Percentiles rank a stretch among this genome's conserved stretches.
Conservation (phyloP, 2,113 vertebrate genomes). For the Manacus vitellinus region DNA sequence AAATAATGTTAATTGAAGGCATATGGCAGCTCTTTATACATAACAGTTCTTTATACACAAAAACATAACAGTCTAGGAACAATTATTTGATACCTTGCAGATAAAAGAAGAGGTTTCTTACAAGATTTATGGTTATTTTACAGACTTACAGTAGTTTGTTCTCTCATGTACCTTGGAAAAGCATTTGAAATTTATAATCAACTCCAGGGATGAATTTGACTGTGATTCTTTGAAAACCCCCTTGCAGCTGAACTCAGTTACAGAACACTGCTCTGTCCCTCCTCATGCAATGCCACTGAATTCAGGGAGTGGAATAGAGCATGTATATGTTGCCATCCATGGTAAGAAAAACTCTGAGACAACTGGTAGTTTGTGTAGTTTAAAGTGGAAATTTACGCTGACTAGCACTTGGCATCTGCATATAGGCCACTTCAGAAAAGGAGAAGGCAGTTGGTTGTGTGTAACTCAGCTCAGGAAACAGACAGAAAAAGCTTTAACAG, state of each 20-base stretch:
- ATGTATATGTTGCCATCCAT: neutral
- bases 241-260: neutral
- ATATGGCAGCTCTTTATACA: neutral
- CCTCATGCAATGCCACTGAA: neutral
- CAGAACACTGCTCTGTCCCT: neutral
- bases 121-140: neutral
- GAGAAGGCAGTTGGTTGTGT: neutral
- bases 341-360: neutral
- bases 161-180: neutral
- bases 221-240: neutral
- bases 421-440: neutral
- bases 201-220: neutral
- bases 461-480: neutral
- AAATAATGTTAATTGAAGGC: neutral
- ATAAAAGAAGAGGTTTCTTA: neutral
- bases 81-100: neutral
- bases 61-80: neutral
- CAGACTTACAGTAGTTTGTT: neutral
- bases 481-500: neutral
- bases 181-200: neutral
- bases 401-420: neutral
- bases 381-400: neutral
- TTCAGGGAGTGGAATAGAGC: neutral
- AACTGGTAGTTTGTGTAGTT: neutral
- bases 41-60: neutral